phyloP scores from a whole-genome alignment of 2,113 vertebrate species.

The Poeciliopsis occidentalis region DNA sequence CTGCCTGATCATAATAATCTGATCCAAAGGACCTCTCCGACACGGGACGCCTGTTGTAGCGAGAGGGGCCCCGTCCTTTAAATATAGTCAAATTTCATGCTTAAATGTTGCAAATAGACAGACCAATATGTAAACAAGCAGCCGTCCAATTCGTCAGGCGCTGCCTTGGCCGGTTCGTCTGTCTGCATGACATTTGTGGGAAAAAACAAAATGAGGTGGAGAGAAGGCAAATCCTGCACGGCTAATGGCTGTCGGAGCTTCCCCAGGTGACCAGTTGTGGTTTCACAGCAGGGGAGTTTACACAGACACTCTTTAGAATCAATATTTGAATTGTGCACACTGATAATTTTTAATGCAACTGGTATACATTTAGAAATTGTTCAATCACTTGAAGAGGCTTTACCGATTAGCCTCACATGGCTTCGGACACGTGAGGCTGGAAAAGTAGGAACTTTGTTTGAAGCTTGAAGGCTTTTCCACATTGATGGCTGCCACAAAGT shows the following conservation, averaged over 20 bases:
- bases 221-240: constrained; percentile 56
- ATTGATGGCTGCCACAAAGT: too few species aligned
- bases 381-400: background rate
- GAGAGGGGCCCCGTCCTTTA: constrained; percentile 17
- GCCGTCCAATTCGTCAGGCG: constrained; percentile 18
- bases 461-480: too few species aligned
- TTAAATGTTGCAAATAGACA: constrained; percentile 62
- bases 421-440: too few species aligned
- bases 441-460: too few species aligned
- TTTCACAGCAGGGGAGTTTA: constrained; percentile 18
- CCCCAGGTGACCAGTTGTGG: constrained; percentile 60
- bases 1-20: constrained; percentile 3
- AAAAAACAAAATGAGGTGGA: constrained; percentile 49
- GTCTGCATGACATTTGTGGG: constrained; percentile 33
- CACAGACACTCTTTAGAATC: background rate
- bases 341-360: background rate
- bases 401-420: background rate
- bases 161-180: constrained; percentile 36
- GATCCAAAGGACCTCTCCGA: constrained; percentile 2
- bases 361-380: background rate
- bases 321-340: constrained; percentile 5
- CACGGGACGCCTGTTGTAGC: constrained; percentile 18
- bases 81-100: constrained; percentile 62
- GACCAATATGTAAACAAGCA: constrained; percentile 63
- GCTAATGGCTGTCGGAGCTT: constrained; percentile 11